phyloP scores from a whole-genome alignment of 2,113 vertebrate species.

The Mirza zaza region DNA sequence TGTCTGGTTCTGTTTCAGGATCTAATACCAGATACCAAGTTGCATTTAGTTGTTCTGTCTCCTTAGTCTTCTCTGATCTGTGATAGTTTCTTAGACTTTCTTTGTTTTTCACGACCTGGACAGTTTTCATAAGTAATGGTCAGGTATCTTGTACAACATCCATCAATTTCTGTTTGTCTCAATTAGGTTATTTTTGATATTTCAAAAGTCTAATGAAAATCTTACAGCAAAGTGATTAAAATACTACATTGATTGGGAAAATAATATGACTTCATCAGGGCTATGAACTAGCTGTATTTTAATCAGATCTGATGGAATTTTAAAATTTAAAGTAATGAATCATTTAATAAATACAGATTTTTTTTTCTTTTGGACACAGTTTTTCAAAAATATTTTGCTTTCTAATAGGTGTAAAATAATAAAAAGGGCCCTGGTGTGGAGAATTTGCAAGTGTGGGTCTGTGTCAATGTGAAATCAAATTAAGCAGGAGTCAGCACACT shows the following conservation, averaged over 20 bases:
- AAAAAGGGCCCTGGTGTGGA: not conserved
- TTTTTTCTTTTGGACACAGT: not conserved
- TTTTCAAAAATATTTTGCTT: not conserved
- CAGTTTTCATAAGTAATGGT: not conserved
- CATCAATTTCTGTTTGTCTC: not conserved
- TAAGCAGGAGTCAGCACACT: not conserved
- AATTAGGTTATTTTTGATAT: not conserved
- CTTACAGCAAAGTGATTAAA: not conserved
- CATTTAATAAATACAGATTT: not conserved
- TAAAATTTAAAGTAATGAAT: not conserved
- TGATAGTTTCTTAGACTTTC: not conserved
- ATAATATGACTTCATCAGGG: not conserved
- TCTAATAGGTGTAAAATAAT: not conserved
- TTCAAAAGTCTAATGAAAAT: not conserved
- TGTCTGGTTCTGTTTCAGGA: not conserved
- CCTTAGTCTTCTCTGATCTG: not conserved
- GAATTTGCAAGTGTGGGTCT: not conserved
- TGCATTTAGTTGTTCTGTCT: not conserved
- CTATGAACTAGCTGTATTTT: not conserved
- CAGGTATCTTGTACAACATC: not conserved
- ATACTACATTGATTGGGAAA: not conserved
- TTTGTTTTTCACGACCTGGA: not conserved
- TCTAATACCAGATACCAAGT: fast-evolving
- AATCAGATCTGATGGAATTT: not conserved
- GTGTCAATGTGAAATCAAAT: not conserved